phyloP scores from a whole-genome alignment of 1,140 invertebrate species.

The Tetragnatha versicolor region DNA sequence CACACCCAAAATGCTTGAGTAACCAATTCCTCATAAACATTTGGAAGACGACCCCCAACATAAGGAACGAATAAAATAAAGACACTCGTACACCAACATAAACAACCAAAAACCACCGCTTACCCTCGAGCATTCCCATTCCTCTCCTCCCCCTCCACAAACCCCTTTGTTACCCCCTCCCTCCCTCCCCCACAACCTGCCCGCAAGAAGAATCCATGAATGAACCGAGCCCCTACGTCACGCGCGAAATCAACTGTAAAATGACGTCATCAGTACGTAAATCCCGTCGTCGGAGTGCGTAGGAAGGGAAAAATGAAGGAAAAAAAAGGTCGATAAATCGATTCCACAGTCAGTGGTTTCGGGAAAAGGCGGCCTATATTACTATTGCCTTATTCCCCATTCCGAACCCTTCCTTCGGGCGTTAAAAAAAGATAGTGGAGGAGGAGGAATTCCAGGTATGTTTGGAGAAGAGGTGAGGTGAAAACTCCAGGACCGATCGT shows the following conservation, averaged over 20 bases:
- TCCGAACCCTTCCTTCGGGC: slow-evolving; percentile 16
- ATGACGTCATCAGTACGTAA: slow-evolving; percentile 39
- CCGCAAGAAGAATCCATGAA: slow-evolving; percentile 30
- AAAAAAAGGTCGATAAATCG: slow-evolving; percentile 41
- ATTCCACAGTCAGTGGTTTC: background rate
- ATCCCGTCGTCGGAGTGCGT: background rate
- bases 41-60: too few species aligned
- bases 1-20: too few species aligned
- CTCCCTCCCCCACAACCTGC: too few species aligned
- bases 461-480: background rate
- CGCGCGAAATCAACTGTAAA: slow-evolving; percentile 19
- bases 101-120: too few species aligned
- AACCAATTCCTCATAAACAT: too few species aligned
- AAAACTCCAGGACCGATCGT: background rate
- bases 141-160: too few species aligned
- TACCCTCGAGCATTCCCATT: too few species aligned
- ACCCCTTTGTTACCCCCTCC: too few species aligned
- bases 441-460: slow-evolving; percentile 1
- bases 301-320: background rate
- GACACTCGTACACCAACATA: too few species aligned
- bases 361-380: background rate
- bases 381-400: slow-evolving; percentile 43
- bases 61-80: too few species aligned
- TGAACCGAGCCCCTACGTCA: slow-evolving; percentile 32
- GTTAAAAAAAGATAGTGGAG: slow-evolving; percentile 2